Evolutionary conservation across 2,797 vertebrate species (phyloP).

Genomic region (Channallabes apus): DNA sequence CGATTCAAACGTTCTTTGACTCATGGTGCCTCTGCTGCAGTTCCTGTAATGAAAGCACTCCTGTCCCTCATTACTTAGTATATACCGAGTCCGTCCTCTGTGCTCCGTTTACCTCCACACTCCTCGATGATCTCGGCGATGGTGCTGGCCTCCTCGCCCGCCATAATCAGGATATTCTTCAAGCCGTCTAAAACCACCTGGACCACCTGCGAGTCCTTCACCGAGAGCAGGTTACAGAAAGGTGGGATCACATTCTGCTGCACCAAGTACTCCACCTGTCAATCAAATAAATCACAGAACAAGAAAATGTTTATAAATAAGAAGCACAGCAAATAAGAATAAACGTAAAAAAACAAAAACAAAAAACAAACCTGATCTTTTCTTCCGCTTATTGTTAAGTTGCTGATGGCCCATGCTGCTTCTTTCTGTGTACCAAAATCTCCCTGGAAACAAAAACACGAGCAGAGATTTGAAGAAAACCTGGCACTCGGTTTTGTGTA

Average conservation of each 20-base stretch:
- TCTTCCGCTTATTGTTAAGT: conserved; percentile 97
- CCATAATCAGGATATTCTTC: conserved; percentile 99
- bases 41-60: not conserved
- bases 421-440: conserved; percentile 99
- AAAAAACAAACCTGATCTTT: conserved; percentile 89
- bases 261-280: conserved; percentile 96
- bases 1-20: not conserved
- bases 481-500: not conserved
- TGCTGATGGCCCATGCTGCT: conserved; percentile 99
- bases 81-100: not conserved
- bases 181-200: conserved; percentile 98
- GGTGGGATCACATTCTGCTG: conserved; percentile 98
- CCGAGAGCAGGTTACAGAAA: conserved; percentile 94
- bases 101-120: conserved; percentile 84
- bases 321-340: too few species aligned
- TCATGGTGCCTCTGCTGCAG: too few species aligned
- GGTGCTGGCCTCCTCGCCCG: conserved; percentile 95
- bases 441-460: conserved; percentile 70
- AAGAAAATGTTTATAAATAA: too few species aligned
- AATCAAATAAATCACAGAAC: conserved; percentile 61
- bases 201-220: conserved; percentile 98
- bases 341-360: too few species aligned
- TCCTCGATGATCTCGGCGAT: conserved; percentile 99
- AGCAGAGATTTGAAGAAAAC: not conserved
- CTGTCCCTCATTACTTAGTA: too few species aligned